These are phyloP conservation scores for Bombus vancouverensis DNA, from an alignment of 1,140 invertebrate genomes.

Conservation along the genomic window DNA sequence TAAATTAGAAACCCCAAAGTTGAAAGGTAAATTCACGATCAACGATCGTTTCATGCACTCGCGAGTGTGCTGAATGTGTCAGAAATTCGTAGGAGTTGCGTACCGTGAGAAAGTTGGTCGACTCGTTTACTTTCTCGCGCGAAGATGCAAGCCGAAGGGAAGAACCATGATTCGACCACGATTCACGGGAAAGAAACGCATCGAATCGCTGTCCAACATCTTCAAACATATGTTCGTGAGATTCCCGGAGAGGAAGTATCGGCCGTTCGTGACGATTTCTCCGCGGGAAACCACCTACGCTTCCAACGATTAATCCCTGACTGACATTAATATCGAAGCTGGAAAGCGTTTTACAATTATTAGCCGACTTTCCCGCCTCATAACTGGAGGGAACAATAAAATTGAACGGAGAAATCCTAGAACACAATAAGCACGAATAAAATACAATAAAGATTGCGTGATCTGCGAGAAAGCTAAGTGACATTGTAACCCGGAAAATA, in stretches of 20 bases:
- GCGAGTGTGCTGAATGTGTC: background rate
- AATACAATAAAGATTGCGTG: background rate
- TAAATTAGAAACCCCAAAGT: conserved; percentile 15
- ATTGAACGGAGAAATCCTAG: background rate
- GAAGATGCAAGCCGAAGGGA: conserved; percentile 40
- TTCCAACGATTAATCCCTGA: conserved; percentile 16
- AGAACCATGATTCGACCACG: conserved; percentile 39
- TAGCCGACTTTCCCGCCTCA: conserved; percentile 20
- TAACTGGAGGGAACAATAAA: background rate
- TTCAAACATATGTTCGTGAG: conserved; percentile 37
- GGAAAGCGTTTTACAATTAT: conserved; percentile 45
- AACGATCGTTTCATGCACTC: conserved; percentile 7
- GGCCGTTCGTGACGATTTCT: conserved; percentile 49
- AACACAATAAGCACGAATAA: background rate
- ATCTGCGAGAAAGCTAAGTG: background rate
- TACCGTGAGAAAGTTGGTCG: conserved; percentile 62
- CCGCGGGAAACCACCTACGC: conserved; percentile 31
- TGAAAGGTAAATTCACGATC: conserved; percentile 10
- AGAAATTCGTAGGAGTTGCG: conserved; percentile 24
- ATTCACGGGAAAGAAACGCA: conserved; percentile 41
- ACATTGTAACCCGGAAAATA: background rate
- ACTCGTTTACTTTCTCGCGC: conserved; percentile 63
- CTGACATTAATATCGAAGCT: conserved; percentile 44
- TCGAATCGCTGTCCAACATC: conserved; percentile 56
- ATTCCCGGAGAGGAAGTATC: conserved; percentile 29